phyloP scores from a whole-genome alignment of 1,140 invertebrate genomes.

The Forficula auricularia region DNA sequence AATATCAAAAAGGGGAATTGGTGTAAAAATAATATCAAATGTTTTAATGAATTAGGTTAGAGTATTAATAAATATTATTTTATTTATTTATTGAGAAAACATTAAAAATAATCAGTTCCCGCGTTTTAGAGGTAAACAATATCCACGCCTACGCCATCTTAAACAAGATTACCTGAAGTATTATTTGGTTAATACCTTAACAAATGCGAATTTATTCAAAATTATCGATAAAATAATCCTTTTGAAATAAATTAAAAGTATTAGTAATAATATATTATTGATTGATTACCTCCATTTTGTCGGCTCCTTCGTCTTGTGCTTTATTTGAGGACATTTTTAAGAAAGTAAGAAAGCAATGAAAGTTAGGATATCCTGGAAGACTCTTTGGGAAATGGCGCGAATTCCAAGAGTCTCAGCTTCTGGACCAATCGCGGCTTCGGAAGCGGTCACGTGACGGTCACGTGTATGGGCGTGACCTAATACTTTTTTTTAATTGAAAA shows the following conservation, averaged over 20 bases:
- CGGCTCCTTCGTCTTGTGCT: conserved; percentile 23
- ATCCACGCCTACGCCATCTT: conserved; percentile 22
- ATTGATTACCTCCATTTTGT: conserved; percentile 22
- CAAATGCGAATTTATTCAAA: background rate
- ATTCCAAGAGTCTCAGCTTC: too few relatives aligned
- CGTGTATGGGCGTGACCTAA: too few relatives aligned
- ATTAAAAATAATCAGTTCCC: conserved; percentile 17
- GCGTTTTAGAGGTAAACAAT: conserved; percentile 25
- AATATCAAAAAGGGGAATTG: conserved; percentile 22
- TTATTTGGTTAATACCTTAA: background rate
- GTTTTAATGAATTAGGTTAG: conserved; percentile 12
- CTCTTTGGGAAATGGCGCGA: too few relatives aligned
- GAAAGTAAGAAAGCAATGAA: conserved; percentile 7
- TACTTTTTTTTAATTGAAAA: too few relatives aligned
- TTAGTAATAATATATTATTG: conserved; percentile 19
- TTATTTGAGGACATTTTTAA: conserved; percentile 20
- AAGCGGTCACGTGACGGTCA: too few relatives aligned
- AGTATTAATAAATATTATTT: conserved; percentile 10
- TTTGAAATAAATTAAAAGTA: too few relatives aligned
- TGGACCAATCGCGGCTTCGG: too few relatives aligned
- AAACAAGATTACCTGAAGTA: conserved; percentile 19
- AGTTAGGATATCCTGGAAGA: too few relatives aligned
- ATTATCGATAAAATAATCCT: conserved; percentile 6
- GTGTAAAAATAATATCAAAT: conserved; percentile 7
- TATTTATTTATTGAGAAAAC: background rate